A percentile compares a stretch with the other conserved stretches of the same genome.
These are phyloP conservation scores for Hirtodrosophila trivittata DNA, from an alignment of 2,888 invertebrate genomes.

Conservation along the genomic window DNA sequence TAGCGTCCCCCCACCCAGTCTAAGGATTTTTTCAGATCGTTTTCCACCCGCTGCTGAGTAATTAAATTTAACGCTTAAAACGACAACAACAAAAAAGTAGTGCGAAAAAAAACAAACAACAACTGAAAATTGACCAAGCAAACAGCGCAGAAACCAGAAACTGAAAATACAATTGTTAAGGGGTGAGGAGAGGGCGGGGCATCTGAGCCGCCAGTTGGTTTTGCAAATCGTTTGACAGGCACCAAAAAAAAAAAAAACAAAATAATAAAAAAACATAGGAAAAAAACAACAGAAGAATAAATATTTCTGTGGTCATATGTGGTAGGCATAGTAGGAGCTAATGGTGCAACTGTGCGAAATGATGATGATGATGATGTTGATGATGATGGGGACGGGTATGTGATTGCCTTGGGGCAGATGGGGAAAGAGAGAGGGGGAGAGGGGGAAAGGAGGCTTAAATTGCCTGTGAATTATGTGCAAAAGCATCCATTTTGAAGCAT, in stretches of 20 bases:
- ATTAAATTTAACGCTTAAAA: constrained; percentile 75
- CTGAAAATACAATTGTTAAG: constrained; percentile 67
- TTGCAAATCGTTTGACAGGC: constrained; percentile 75
- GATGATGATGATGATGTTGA: constrained; percentile 3
- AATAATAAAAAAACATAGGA: constrained; percentile 22
- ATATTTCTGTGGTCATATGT: constrained; percentile 62
- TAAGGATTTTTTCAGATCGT: constrained; percentile 21
- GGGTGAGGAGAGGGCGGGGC: not conserved
- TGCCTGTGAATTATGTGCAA: constrained; percentile 72
- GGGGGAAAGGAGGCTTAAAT: constrained; percentile 48
- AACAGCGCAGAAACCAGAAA: constrained; percentile 51
- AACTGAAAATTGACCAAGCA: constrained; percentile 49
- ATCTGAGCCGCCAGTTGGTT: constrained; percentile 59
- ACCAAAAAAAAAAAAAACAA: constrained; percentile 31
- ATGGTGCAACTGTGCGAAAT: constrained; percentile 12
- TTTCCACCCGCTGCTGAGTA: constrained; percentile 59
- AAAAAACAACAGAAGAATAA: constrained; percentile 41
- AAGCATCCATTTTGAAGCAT: constrained; percentile 46
- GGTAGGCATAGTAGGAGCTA: constrained; percentile 25
- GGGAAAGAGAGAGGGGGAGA: not conserved
- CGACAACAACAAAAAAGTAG: constrained; percentile 43
- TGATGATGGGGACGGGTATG: not conserved
- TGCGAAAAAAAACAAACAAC: constrained; percentile 10
- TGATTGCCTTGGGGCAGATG: too few species aligned
- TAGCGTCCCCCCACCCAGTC: constrained; percentile 11